These are phyloP conservation scores for Antechinus stuartii DNA, from an alignment of 2,113 vertebrate species.

Conservation along the genomic window DNA sequence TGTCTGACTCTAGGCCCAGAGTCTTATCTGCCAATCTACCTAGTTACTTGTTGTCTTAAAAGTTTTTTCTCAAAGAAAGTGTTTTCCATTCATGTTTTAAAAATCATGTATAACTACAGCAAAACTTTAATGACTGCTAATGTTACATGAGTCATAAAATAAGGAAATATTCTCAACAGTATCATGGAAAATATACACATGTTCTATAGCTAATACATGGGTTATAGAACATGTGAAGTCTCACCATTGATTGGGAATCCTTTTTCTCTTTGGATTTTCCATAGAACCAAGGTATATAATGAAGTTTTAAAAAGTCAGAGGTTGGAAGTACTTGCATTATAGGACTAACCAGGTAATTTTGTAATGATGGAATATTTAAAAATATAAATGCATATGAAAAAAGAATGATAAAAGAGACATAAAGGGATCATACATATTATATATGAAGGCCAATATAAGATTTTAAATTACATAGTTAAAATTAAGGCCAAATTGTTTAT, in stretches of 20 bases:
- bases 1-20: neutral
- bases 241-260: too few species aligned
- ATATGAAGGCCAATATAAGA: neutral
- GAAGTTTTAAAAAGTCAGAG: neutral
- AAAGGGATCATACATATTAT: neutral
- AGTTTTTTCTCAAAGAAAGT: neutral
- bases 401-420: constrained; percentile 10
- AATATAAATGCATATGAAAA: neutral
- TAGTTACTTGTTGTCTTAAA: neutral
- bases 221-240: too few species aligned
- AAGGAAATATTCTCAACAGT: neutral
- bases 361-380: neutral
- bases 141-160: neutral
- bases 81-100: neutral
- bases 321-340: neutral
- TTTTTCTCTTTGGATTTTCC: too few species aligned
- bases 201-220: neutral
- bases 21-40: neutral
- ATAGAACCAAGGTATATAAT: neutral
- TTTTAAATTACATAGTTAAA: constrained; percentile 14
- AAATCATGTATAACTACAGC: neutral
- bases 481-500: neutral
- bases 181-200: neutral
- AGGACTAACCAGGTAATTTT: neutral
- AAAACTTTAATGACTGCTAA: neutral